Evolutionary conservation across 1,140 invertebrate species (phyloP), one percentile per base, ranked within the genome.

Genomic region (Brachionus asplanchnoidis): DNA sequence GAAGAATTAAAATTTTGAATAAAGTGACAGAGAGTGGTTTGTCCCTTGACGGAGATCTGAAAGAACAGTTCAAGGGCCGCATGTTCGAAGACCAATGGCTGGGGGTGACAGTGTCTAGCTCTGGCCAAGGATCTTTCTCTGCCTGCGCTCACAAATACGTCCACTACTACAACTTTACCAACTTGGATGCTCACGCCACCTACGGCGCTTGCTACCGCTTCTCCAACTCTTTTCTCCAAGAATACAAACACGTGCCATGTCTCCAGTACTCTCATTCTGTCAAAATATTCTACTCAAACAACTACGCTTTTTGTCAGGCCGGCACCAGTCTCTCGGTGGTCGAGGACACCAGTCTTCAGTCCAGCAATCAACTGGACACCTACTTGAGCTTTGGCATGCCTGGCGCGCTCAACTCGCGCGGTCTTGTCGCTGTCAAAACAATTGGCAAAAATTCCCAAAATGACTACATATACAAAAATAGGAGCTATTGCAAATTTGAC

Each of bases 221-320:
- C 44, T 65, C 23, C 7, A 82, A 82, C 53, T 53, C 56, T 11
- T 82, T 82, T 68, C 36, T 40, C 8, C 79, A 82, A 46, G 53
- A 82, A 26, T 82, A 42, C 79, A 82, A 82, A 14, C 79, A 82
- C 26, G 79, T 82, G 8, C 79, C 79, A 12, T 82, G 79, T 82
- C 53, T 82, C 2, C 7, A 12, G 1, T 82, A 82, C 32, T 82
- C 79, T 14, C 79, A 82, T 46, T 65, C 32, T 5, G 79, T 82
- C 0, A 68, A 68, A 20, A 82, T 36, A 40, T 82, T 82, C 53
- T 68, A 82, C n/a, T 42, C 65, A 26, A 82, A 82, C 26, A 82
- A 82, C 26, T 82, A 82, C 40, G 79, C 79, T 6, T 82, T 44
- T 82, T 82, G 79, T 9, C 79, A 82, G 46, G 79, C 79, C 7